Conservation (phyloP, 2,888 invertebrate genomes). For the Strigamia maritima region DNA sequence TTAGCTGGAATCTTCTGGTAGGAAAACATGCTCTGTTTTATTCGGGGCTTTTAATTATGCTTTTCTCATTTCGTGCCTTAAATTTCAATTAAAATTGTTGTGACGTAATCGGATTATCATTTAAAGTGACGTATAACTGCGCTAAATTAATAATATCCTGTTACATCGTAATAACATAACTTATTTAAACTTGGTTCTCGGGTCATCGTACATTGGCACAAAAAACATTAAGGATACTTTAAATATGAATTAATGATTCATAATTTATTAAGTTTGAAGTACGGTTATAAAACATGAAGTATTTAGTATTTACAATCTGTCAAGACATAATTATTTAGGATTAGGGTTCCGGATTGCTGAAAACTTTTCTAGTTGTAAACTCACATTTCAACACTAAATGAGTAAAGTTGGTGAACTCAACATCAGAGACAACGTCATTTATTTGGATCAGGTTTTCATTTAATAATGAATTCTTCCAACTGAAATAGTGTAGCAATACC, state of each 20-base stretch:
- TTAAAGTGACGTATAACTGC: neutral
- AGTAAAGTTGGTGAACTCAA: neutral
- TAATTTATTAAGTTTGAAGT: no score
- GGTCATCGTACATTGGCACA: neutral
- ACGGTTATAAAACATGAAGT: neutral
- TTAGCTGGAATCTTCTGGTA: neutral
- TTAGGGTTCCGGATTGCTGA: neutral
- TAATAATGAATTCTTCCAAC: neutral
- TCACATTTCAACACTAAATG: neutral
- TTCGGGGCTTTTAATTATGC: neutral
- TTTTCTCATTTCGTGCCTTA: neutral
- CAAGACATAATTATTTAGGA: neutral
- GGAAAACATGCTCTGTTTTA: neutral
- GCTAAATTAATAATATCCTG: neutral
- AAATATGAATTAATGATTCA: no score
- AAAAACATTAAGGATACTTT: no score
- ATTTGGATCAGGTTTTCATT: neutral
- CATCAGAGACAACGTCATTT: neutral
- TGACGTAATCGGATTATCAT: neutral
- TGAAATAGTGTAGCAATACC: neutral
- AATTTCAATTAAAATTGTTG: slow-evolving; percentile 12
- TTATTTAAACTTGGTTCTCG: neutral
- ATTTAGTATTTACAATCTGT: neutral
- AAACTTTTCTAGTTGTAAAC: neutral
- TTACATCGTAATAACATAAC: neutral